Conservation (phyloP, 1,140 invertebrate species). For the Dendroctonus ponderosae region DNA sequence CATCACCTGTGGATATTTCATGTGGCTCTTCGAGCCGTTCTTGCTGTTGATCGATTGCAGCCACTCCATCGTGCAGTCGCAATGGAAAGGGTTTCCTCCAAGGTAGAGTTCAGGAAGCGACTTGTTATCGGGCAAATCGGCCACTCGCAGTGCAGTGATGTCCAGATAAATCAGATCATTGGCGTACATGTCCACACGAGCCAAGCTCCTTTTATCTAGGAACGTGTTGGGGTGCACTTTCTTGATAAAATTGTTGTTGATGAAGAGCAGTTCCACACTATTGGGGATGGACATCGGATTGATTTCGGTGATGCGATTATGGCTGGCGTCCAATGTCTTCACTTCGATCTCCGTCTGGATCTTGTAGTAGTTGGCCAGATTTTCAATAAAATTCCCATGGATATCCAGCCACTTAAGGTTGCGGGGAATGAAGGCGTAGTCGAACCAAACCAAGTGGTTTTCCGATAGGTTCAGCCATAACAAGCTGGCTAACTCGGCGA, state of each 20-base stretch:
- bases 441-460: constrained; percentile 88
- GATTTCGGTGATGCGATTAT: constrained; percentile 80
- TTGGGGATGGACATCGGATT: constrained; percentile 80
- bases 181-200: constrained; percentile 84
- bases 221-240: constrained; percentile 81
- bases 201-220: constrained; percentile 77
- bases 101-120: constrained; percentile 82
- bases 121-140: constrained; percentile 66
- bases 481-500: constrained; percentile 74
- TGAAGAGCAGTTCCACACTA: constrained; percentile 82
- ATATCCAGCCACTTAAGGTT: constrained; percentile 89
- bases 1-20: constrained; percentile 82
- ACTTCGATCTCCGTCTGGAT: constrained; percentile 75
- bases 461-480: constrained; percentile 87
- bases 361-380: constrained; percentile 82
- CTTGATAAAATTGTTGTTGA: constrained; percentile 85
- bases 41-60: constrained; percentile 82
- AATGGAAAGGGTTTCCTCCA: constrained; percentile 86
- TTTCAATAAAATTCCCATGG: constrained; percentile 83
- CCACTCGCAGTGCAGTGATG: constrained; percentile 72
- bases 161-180: constrained; percentile 82
- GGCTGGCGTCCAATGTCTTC: constrained; percentile 81
- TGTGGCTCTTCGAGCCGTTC: constrained; percentile 57
- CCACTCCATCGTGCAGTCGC: constrained; percentile 92
- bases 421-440: constrained; percentile 83